Base-by-base conservation (phyloP, 2,888 invertebrate species). In the Philopedon plagiatum region DNA sequence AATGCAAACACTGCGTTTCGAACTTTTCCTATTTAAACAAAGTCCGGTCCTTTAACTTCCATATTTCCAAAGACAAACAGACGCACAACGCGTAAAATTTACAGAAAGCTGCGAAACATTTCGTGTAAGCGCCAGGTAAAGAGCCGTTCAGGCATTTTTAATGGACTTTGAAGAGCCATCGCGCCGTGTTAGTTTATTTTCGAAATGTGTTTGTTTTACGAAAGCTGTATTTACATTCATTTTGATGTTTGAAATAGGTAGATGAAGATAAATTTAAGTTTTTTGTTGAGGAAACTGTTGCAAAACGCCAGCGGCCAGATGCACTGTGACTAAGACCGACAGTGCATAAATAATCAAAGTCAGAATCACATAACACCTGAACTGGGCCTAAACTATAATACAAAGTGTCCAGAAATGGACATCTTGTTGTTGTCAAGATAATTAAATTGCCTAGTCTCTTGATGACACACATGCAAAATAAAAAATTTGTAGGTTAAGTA, bases 71-170 rank as follows among this genome's bases (percentile, higher is more conserved):
- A 39, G 18, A 44, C 29, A 60, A 41, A 60, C 37, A 60, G 15
- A 44, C 44, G 26, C 18, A 57, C 26, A 44, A 13, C 29, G 44
- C 13, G 39, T 51, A 37, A 44, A 57, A 65, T 65, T 39, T 65
- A 65, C 51, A 44, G 15, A 64, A 64, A 51, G 64, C 51, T 65
- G 65, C 56, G 57, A 65, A 65, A 65, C 65, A 65, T 65, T 57
- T 57, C 34, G 5, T 15, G 23, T 21, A 60, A 61, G 68, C 68
- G 61, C 62, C 60, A 61, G 67, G 58, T 60, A 57, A 44, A 62
- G 32, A 49, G 58, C 41, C 32, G 41, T 67, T 60, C 5, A 56
- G 15, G 39, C 57, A 57, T 57, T 37, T 66, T 58, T 41, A 58
- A 44, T 37, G 67, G 46, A 32, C 49, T 61, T 18, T 51, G 41